Base-by-base conservation (phyloP, 1,140 invertebrate species). In the Anagrus nilaparvatae region DNA sequence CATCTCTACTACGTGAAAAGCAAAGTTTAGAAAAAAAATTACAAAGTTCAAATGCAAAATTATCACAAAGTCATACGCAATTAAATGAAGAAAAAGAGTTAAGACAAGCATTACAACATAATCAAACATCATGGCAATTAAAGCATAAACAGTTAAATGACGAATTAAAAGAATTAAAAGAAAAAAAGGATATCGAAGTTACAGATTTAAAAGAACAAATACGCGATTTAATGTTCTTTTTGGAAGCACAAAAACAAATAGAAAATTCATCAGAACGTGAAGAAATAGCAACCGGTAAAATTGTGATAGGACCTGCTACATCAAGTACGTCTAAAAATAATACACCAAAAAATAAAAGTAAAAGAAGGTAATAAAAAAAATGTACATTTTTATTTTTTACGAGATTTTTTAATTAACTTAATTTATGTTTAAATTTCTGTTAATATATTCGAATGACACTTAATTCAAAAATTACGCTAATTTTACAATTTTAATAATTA, bases 151-250 rank as follows among this genome's bases (percentile, higher is more conserved):
- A 73, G 27, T 54, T 88, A 6, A 79, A 87, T 54, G 67, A 73
- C 38, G 67, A 81, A 42, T 67, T 80, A 35, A 65, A 70, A 12
- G 69, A 78, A 30, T 57, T 63, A n/a, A 71, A 71, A 52, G 55
- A 49, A 10, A 45, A 50, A 16, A 82, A 82, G 56, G 77, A 85
- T 33, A 59, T 73, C 51, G 84, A 94, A 75, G 73, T 94, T 3
- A 44, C 59, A 0, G 90, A 94, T 12, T 69, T 98, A 8, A 78
- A 84, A 52, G 92, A 97, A 49, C 93, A 98, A 69, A 69, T 97
- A 1, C 71, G 87, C 10, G 94, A 98, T 74, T 70, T 99, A 1
- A 95, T 97, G 90, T 93, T 97, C 69, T 95, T 84, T 60, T 74
- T 98, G 39, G 89, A 97, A 53, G 91, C 90, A 8, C 82, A 87